Evolutionary conservation across 2,888 invertebrate species (phyloP), one percentile per base, ranked within the genome.

Genomic region (Tanytarsus gracilentus): DNA sequence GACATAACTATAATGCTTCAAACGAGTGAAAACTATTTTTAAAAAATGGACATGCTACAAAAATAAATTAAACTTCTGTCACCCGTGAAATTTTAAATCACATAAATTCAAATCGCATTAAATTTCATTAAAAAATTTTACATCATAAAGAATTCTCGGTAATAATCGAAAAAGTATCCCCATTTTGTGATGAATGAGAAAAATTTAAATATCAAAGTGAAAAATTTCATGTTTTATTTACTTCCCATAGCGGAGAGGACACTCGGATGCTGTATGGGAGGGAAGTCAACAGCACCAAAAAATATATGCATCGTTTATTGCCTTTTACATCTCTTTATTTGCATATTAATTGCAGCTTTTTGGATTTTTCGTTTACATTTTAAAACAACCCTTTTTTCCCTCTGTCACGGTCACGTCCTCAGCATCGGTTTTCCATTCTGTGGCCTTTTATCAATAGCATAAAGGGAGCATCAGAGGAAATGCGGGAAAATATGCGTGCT

Each of bases 141-240:
- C 21, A 39, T n/a, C 39, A 44, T 23, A 23, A 9, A 23, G 23
- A 44, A 8, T 21, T 44, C 44, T 23, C 21, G n/a, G 23, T 21
- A 21, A 44, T 44, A 23, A 40, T 14, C n/a, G 14, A 40, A 40
- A 44, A 44, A 44, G 11, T 44, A 21, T 44, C 33, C 11, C 23
- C 18, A 23, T 23, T 23, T 44, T 23, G 44, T 23, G 23, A 44
- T 44, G 40, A n/a, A 40, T 44, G 26, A 23, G 40, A 56, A 29
- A 48, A 58, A 58, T 58, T 58, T 58, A 16, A 58, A 58, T 58
- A 58, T 58, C 58, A 58, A 58, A 58, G 58, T 44, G 56, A 56
- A 55, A 39, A 39, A 16, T 14, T n/a, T 14, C n/a, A 36, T 36
- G 36, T 3, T 36, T 36, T n/a, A 36, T 36, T 14, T 36, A 16